Conservation (phyloP, 2,113 vertebrate genomes). For the Spea multiplicata region DNA sequence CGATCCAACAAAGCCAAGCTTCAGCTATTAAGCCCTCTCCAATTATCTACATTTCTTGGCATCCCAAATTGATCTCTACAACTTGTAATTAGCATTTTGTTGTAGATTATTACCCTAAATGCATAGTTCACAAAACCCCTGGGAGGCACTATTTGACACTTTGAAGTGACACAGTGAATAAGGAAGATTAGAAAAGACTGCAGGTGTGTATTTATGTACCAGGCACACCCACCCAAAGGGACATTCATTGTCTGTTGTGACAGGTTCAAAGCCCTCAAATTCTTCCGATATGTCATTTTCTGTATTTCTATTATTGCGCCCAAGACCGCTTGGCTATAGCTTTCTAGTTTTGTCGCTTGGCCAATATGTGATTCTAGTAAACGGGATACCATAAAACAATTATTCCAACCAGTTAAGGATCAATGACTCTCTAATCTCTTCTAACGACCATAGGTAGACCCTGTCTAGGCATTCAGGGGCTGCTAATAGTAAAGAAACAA, state of each 20-base stretch:
- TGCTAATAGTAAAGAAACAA: no score
- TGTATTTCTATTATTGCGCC: no score
- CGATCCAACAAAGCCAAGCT: conserved; percentile 17
- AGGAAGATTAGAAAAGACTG: conserved; percentile 30
- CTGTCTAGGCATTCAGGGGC: no score
- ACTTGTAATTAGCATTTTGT: conserved; percentile 27
- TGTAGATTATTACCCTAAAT: conserved; percentile 12
- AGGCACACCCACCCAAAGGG: conserved; percentile 18
- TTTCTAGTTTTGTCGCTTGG: no score
- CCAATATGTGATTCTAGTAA: no score
- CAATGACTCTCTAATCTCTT: no score
- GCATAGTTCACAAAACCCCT: background rate
- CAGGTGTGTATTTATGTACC: conserved; percentile 18
- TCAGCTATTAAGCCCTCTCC: conserved; percentile 9
- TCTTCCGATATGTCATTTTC: no score
- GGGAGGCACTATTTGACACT: conserved; percentile 17
- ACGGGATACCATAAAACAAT: no score
- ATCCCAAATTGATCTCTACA: conserved; percentile 6
- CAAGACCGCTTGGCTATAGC: no score
- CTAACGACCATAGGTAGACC: no score
- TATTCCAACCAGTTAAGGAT: no score
- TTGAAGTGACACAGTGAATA: conserved; percentile 17
- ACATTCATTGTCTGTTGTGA: background rate
- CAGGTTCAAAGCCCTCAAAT: background rate
- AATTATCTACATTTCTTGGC: conserved; percentile 16